Evolutionary conservation across 2,888 invertebrate species (phyloP).

Genomic region (Orchesella flavescens): DNA sequence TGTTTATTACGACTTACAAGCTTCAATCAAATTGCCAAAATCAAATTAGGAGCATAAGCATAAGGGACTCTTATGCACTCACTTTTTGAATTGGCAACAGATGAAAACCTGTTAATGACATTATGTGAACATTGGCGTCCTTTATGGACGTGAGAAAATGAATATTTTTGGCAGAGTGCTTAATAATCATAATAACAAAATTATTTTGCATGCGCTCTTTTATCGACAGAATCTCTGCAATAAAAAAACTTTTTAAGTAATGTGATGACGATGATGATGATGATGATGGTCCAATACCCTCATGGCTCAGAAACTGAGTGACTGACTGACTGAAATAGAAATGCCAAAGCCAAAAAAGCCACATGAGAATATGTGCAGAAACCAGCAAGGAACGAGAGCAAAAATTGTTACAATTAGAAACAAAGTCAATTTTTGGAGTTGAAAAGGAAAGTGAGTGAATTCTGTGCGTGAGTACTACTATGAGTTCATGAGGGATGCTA

Average conservation of each 20-base stretch:
- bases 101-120: conserved; percentile 53
- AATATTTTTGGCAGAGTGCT: conserved; percentile 45
- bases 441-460: conserved; percentile 58
- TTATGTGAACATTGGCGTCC: background rate
- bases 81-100: background rate
- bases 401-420: conserved; percentile 15
- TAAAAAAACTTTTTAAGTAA: background rate
- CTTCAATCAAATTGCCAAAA: no score
- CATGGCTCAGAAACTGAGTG: conserved; percentile 2
- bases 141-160: conserved; percentile 30
- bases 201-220: no score
- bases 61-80: no score
- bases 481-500: conserved; percentile 1
- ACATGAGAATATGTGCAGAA: background rate
- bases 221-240: background rate
- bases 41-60: conserved; percentile 4
- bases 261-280: background rate
- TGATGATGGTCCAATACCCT: conserved; percentile 3
- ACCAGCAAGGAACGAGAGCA: no score
- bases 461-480: no score
- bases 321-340: conserved; percentile 16
- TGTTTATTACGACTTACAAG: no score
- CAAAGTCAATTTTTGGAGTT: conserved; percentile 17
- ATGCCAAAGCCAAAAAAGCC: background rate
- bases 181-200: no score